Conservation (phyloP, 2,888 invertebrate genomes). For the Epinotia brunnichana region DNA sequence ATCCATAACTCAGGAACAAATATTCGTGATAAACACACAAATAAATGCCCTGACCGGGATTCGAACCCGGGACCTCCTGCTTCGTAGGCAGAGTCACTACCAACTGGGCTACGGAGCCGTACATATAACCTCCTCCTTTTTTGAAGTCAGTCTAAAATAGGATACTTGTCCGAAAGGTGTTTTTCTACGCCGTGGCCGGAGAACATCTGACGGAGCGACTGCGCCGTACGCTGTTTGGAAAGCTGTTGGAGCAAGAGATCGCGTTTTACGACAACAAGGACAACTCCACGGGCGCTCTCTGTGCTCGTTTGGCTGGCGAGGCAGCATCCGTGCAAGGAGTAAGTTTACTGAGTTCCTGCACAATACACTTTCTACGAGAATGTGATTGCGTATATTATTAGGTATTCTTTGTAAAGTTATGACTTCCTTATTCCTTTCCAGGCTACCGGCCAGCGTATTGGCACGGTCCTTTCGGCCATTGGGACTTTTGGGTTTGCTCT, state of each 20-base stretch:
- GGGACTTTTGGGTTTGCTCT: constrained; percentile 87
- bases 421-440: constrained; percentile 57
- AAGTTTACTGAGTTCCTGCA: constrained; percentile 53
- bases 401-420: background rate
- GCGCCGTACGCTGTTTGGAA: constrained; percentile 85
- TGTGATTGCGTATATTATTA: background rate
- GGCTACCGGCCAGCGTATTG: constrained; percentile 92
- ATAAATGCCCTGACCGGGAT: too few relatives aligned
- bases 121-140: too few relatives aligned
- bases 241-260: constrained; percentile 88
- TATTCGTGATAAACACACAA: too few relatives aligned
- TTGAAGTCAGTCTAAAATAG: too few relatives aligned
- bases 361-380: too few relatives aligned
- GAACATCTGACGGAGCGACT: constrained; percentile 90
- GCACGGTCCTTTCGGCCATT: constrained; percentile 89
- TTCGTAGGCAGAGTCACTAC: too few relatives aligned
- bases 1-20: too few relatives aligned
- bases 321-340: constrained; percentile 92
- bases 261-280: constrained; percentile 89
- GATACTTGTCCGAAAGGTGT: constrained; percentile 58
- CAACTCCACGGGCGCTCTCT: constrained; percentile 90
- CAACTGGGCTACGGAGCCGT: too few relatives aligned
- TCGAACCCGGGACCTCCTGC: too few relatives aligned
- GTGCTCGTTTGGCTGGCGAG: constrained; percentile 89
- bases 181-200: constrained; percentile 89